Conservation (phyloP, 2,888 invertebrate species). For the Macrosoma leucophasiata region DNA sequence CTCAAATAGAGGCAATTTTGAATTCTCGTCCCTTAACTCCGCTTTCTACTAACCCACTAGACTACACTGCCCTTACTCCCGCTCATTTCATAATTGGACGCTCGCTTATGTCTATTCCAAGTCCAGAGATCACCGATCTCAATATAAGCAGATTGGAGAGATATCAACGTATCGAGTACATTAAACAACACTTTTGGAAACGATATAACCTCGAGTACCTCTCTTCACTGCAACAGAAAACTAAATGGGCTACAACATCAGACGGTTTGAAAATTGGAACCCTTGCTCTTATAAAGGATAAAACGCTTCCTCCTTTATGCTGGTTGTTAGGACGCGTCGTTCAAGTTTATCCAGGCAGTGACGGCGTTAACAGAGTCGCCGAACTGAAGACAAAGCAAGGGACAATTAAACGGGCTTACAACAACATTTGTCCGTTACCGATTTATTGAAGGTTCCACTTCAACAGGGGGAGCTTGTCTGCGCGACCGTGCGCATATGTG, state of each 20-base stretch:
- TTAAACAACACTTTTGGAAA: constrained; percentile 10
- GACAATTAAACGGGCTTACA: no score
- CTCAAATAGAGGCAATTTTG: no score
- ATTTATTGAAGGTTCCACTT: no score
- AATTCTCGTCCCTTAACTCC: no score
- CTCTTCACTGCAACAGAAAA: constrained; percentile 9
- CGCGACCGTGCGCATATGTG: no score
- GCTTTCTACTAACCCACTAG: no score
- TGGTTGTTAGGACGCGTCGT: constrained; percentile 17
- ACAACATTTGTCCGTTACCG: no score
- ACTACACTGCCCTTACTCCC: no score
- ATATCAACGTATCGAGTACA: constrained; percentile 3
- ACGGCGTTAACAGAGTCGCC: constrained; percentile 12
- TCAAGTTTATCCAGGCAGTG: constrained; percentile 6
- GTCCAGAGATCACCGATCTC: constrained; percentile 1
- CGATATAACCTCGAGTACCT: constrained; percentile 8
- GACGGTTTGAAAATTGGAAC: neutral
- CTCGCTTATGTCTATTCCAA: no score
- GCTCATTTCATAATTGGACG: no score
- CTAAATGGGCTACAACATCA: constrained; percentile 8
- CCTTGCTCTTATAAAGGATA: no score
- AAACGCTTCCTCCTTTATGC: constrained; percentile 14
- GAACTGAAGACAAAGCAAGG: constrained; percentile 16
- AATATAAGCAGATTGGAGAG: constrained; percentile 5
- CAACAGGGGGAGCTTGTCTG: no score